Base-by-base conservation (phyloP, 2,888 invertebrate genomes). In the Bembecia ichneumoniformis region DNA sequence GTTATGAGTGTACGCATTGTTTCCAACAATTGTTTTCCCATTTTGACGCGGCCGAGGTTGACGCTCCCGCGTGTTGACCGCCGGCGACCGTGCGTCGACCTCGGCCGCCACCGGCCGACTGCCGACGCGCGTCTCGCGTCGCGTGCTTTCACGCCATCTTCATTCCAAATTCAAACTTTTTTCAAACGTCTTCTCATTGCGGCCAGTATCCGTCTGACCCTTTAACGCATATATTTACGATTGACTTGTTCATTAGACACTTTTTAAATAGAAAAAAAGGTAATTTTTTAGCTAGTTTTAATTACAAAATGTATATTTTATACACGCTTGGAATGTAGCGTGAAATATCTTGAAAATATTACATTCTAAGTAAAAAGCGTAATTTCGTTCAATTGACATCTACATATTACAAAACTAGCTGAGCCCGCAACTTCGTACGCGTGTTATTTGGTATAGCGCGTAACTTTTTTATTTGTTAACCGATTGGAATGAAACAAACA, bases 1-100 rank as follows among this genome's bases (percentile, higher is more conserved):
- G 59, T 58, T 56, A 52, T 50, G 58, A 52, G 63, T 65, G 56
- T 66, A 68, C 69, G 74, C 74, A 75, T 77, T 76, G 74, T 76
- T 71, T 62, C 55, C 58, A 63, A 71, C 75, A 69, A 76, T 74
- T 71, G 74, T 77, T 77, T 74, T 74, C 74, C 71, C 71, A 74
- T 75, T 71, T 75, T 68, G 74, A 68, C 63, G 60, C 58, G 63
- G 60, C 57, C 14, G 58, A 63, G 70, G 65, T 58, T 66, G 67
- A 61, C 70, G 68, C 66, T 61, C 68, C 69, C 64, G 56, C 60
- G 57, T 62, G 66, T 58, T 69, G 71, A 71, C 70, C 68, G 69
- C 66, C 63, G 61, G 62, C 71, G 76, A 69, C 67, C 76, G 70
- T 67, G 64, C 71, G 74, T 69, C 76, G 77, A 77, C 77, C 77